These are phyloP conservation scores for Garrulus glandarius DNA, from an alignment of 2,797 vertebrate genomes.

Conservation along the genomic window DNA sequence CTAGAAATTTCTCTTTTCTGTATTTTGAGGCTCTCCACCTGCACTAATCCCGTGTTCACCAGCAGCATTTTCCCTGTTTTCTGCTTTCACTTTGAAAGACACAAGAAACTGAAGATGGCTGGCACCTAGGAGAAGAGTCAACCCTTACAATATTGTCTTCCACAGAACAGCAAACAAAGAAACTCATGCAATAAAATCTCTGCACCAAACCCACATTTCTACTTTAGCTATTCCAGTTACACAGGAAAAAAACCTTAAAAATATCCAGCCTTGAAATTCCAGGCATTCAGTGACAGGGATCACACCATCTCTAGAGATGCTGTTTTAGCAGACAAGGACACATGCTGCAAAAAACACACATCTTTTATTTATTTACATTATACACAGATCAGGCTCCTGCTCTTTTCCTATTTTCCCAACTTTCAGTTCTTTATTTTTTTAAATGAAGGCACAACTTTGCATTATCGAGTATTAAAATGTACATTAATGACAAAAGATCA, in stretches of 20 bases:
- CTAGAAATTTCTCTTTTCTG: background rate
- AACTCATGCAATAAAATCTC: background rate
- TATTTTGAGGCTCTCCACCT: background rate
- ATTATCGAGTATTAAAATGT: background rate
- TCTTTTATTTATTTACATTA: background rate
- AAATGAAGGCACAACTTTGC: background rate
- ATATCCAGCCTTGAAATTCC: background rate
- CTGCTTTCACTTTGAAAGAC: background rate
- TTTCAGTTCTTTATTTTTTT: rapidly evolving
- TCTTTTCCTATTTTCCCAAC: background rate
- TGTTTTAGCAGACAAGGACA: background rate
- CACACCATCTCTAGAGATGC: background rate
- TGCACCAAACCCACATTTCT: background rate
- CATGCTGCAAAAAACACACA: background rate
- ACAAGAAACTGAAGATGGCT: background rate
- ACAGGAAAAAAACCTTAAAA: background rate
- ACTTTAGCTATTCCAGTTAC: background rate
- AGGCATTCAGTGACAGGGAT: background rate
- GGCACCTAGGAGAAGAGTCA: background rate
- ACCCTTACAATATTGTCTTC: background rate
- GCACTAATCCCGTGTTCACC: background rate
- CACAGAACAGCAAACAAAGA: background rate
- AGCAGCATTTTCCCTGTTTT: background rate
- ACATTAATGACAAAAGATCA: background rate
- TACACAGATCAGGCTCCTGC: background rate